These are phyloP conservation scores for Lineus longissimus DNA, from an alignment of 1,140 invertebrate genomes.

Conservation along the genomic window DNA sequence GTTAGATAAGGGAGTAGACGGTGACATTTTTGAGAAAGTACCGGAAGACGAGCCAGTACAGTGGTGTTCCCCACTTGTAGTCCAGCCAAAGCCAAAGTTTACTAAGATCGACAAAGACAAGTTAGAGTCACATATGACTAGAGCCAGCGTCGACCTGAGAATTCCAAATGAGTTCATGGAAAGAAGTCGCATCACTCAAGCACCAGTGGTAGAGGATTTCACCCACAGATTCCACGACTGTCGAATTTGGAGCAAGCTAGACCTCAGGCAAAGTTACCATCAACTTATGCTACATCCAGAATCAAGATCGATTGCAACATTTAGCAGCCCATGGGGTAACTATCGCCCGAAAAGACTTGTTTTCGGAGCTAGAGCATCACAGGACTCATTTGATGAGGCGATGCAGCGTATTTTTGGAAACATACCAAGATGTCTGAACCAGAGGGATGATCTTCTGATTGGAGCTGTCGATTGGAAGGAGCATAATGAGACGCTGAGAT, in stretches of 20 bases:
- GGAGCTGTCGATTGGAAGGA: conserved; percentile 16
- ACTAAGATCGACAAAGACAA: neutral
- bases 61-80: conserved; percentile 4
- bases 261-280: conserved; percentile 18
- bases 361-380: conserved; percentile 18
- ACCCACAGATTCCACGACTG: conserved; percentile 17
- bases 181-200: conserved; percentile 15
- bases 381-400: conserved; percentile 22
- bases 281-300: neutral
- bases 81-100: conserved; percentile 1
- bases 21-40: neutral
- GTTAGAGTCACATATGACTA: conserved; percentile 18
- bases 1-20: neutral
- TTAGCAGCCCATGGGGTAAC: too few species aligned
- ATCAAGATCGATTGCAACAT: too few species aligned
- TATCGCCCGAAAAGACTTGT: neutral
- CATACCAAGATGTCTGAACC: conserved; percentile 21
- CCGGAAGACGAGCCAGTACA: neutral
- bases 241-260: conserved; percentile 14
- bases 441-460: conserved; percentile 19
- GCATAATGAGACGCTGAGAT: conserved; percentile 24
- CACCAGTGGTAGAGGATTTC: conserved; percentile 17
- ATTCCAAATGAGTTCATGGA: conserved; percentile 17
- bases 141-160: conserved; percentile 17
- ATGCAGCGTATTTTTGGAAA: conserved; percentile 18